These are phyloP conservation scores for Tachypleus tridentatus DNA, from an alignment of 1,140 invertebrate species.

Conservation along the genomic window DNA sequence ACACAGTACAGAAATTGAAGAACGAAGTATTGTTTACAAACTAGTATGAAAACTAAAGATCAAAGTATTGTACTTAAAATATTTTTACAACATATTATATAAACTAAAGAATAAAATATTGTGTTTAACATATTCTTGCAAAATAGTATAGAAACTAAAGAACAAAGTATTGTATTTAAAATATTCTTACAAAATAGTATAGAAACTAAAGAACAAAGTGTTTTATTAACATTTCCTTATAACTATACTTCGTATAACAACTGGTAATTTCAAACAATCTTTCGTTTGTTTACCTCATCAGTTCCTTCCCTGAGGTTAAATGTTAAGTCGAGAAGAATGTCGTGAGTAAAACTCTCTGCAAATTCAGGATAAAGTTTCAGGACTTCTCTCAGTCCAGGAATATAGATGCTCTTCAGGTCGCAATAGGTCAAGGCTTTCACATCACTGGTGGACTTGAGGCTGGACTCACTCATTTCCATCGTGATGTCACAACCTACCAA, in stretches of 20 bases:
- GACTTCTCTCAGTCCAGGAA: conserved; percentile 78
- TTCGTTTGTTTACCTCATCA: conserved; percentile 53
- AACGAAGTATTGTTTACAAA: no score
- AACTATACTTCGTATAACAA: no score
- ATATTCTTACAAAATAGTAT: no score
- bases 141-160: no score
- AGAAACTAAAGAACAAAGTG: neutral
- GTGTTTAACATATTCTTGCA: no score
- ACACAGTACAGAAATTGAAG: no score
- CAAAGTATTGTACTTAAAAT: no score
- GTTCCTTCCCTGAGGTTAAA: conserved; percentile 89
- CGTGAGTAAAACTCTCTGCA: conserved; percentile 74
- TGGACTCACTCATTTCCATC: conserved; percentile 48
- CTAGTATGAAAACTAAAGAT: no score
- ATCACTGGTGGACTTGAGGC: conserved; percentile 86
- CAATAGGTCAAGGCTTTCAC: conserved; percentile 90
- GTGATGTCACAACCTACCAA: conserved; percentile 84
- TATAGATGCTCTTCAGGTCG: conserved; percentile 87
- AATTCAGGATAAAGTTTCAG: conserved; percentile 85
- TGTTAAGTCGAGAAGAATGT: conserved; percentile 89
- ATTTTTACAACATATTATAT: no score
- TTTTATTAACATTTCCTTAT: no score
- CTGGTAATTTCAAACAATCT: no score
- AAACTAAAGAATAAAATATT: neutral
- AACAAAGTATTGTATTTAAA: no score